These are phyloP conservation scores for Caenorhabditis angaria DNA, from an alignment of 2,888 invertebrate genomes.

Conservation along the genomic window DNA sequence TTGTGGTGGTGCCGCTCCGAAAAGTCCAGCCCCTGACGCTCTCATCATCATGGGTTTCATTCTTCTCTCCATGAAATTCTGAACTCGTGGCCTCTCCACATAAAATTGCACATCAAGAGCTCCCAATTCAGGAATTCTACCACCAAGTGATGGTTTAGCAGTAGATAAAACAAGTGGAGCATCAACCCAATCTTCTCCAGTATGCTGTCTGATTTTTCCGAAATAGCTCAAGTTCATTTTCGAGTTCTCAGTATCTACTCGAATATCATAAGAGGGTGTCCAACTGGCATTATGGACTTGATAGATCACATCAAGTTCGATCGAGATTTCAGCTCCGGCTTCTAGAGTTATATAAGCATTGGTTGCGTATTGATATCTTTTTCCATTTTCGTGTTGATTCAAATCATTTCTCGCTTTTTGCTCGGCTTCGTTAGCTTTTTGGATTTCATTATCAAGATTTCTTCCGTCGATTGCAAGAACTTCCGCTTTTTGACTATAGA, in stretches of 20 bases:
- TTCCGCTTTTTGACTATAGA: slow-evolving; percentile 41
- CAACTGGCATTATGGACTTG: slow-evolving; percentile 62
- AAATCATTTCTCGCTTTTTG: slow-evolving; percentile 30
- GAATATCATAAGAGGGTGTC: slow-evolving; percentile 66
- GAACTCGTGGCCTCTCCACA: not conserved
- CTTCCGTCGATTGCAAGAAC: slow-evolving; percentile 16
- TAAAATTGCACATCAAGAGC: slow-evolving; percentile 64
- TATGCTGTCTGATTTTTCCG: slow-evolving; percentile 65
- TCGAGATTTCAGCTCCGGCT: slow-evolving; percentile 24
- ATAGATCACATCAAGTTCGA: slow-evolving; percentile 50
- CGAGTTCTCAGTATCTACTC: slow-evolving; percentile 54
- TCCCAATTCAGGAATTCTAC: slow-evolving; percentile 59
- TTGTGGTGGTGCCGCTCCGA: not conserved
- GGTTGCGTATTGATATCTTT: not conserved
- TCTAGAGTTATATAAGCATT: slow-evolving; percentile 36
- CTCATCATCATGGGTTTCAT: too few relatives aligned
- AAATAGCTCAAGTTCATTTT: slow-evolving; percentile 43
- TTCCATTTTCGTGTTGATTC: not conserved
- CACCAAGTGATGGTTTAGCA: slow-evolving; percentile 62
- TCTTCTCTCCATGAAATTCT: too few relatives aligned
- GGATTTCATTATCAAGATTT: slow-evolving; percentile 1
- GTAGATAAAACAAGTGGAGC: slow-evolving; percentile 57
- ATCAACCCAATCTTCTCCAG: slow-evolving; percentile 73
- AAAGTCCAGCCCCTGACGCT: too few relatives aligned
- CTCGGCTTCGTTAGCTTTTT: slow-evolving; percentile 20